Conservation (phyloP, 2,797 vertebrate species). For the Crocodylus rhombifer region DNA sequence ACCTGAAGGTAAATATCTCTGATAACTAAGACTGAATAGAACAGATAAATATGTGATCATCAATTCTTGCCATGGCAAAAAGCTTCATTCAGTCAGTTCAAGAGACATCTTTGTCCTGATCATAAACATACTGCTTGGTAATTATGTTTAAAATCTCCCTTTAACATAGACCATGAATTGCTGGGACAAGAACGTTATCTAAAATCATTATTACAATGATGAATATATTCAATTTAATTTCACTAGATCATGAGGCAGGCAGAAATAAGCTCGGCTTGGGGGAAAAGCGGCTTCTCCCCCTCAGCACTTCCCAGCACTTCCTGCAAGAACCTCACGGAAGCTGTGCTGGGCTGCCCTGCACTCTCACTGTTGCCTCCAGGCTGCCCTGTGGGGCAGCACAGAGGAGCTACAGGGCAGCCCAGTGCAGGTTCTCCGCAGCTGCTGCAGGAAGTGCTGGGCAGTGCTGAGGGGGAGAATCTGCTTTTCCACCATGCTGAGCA, state of each 20-base stretch:
- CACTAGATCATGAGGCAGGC: background rate
- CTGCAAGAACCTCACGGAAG: too few relatives aligned
- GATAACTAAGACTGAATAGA: accelerated
- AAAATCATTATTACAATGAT: background rate
- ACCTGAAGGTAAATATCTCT: slow-evolving; percentile 85
- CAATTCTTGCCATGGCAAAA: background rate
- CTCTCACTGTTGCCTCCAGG: too few relatives aligned
- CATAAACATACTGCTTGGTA: background rate
- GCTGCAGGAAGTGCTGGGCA: too few relatives aligned
- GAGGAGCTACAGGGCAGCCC: too few relatives aligned
- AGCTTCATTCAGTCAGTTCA: background rate
- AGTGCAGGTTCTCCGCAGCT: too few relatives aligned
- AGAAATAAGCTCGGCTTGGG: too few relatives aligned
- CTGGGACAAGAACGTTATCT: background rate
- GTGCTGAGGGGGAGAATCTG: too few relatives aligned
- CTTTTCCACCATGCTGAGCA: too few relatives aligned
- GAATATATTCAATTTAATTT: background rate
- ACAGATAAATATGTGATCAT: accelerated
- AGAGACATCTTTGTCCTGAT: background rate
- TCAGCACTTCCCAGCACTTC: too few relatives aligned
- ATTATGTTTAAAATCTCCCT: background rate
- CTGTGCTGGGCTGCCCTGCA: too few relatives aligned
- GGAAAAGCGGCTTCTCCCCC: too few relatives aligned
- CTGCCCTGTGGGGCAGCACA: too few relatives aligned
- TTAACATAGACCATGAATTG: background rate